Percentiles rank a stretch among this genome's conserved stretches.
phyloP scores from a whole-genome alignment of 2,797 vertebrate genomes.

The Pantherophis alleghaniensis region DNA sequence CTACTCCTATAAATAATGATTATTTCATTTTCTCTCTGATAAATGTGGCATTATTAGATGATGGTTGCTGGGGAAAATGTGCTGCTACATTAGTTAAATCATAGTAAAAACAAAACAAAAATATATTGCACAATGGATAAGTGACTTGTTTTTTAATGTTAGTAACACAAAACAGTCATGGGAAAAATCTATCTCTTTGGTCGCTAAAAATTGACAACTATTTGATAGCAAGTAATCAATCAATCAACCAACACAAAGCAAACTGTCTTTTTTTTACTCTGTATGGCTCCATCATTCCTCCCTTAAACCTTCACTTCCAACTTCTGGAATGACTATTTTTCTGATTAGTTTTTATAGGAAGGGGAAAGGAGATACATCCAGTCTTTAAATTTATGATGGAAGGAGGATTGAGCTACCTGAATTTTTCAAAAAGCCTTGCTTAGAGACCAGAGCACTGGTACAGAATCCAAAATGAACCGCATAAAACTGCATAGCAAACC shows the following conservation, averaged over 20 bases:
- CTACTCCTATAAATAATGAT: slow-evolving; percentile 62
- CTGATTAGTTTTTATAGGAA: slow-evolving; percentile 11
- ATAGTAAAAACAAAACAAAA: slow-evolving; percentile 52
- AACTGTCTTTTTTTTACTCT: slow-evolving; percentile 63
- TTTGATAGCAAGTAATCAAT: background rate
- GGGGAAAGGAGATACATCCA: background rate
- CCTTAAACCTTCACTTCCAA: slow-evolving; percentile 37
- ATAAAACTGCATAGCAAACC: slow-evolving; percentile 20
- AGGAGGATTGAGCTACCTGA: background rate
- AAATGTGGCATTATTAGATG: slow-evolving; percentile 57
- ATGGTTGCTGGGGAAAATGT: slow-evolving; percentile 31
- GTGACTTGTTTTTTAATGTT: slow-evolving; percentile 65
- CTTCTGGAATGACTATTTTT: slow-evolving; percentile 33
- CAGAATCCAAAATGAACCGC: slow-evolving; percentile 17
- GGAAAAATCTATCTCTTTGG: background rate
- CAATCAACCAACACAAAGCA: slow-evolving; percentile 53
- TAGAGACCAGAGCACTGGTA: slow-evolving; percentile 2
- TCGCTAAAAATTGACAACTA: background rate
- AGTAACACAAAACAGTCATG: slow-evolving; percentile 60
- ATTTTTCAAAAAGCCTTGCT: slow-evolving; percentile 1
- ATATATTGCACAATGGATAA: slow-evolving; percentile 19
- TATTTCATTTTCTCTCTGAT: slow-evolving; percentile 65
- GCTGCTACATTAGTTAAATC: slow-evolving; percentile 53
- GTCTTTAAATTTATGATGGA: slow-evolving; percentile 11
- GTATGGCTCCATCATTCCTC: slow-evolving; percentile 37